A percentile compares a stretch with the other conserved stretches of the same genome.
These are phyloP conservation scores for Elegia similella DNA, from an alignment of 2,888 invertebrate species.

Conservation along the genomic window DNA sequence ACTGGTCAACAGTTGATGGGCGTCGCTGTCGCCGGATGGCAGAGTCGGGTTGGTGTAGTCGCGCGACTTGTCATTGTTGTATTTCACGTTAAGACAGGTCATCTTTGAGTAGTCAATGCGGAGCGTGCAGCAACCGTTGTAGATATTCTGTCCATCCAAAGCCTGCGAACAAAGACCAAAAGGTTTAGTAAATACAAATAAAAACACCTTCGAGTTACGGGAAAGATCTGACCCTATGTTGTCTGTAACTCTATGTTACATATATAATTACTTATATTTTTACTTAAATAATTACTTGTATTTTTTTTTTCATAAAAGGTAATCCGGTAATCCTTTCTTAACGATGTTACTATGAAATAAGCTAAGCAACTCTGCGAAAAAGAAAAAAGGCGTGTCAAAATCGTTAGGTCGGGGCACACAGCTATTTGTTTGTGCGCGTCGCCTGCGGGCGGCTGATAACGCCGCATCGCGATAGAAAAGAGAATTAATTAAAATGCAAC, in stretches of 20 bases:
- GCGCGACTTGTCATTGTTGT: constrained; percentile 99
- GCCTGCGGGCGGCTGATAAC: constrained; percentile 73
- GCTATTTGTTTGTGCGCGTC: constrained; percentile 72
- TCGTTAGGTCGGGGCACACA: constrained; percentile 58
- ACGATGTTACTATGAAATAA: constrained; percentile 2
- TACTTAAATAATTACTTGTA: too few relatives aligned
- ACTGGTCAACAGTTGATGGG: constrained; percentile 84
- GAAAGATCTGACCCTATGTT: too few relatives aligned
- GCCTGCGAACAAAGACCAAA: constrained; percentile 81
- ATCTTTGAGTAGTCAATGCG: constrained; percentile 99
- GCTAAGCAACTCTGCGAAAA: constrained; percentile 32
- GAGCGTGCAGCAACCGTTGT: constrained; percentile 99
- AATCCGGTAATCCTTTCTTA: too few relatives aligned
- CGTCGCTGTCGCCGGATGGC: constrained; percentile 93
- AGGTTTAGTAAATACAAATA: background rate
- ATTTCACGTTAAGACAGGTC: constrained; percentile 98
- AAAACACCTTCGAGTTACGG: too few relatives aligned
- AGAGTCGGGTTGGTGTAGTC: constrained; percentile 99
- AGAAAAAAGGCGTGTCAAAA: constrained; percentile 62
- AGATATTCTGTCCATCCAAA: constrained; percentile 99
- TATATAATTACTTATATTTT: too few relatives aligned
- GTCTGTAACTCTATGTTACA: background rate
- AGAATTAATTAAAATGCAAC: constrained; percentile 81
- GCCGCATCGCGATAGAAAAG: constrained; percentile 77
- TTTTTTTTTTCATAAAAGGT: too few relatives aligned